Evolutionary conservation across 2,113 vertebrate genomes (phyloP).

Genomic region (Aplodontia rufa): DNA sequence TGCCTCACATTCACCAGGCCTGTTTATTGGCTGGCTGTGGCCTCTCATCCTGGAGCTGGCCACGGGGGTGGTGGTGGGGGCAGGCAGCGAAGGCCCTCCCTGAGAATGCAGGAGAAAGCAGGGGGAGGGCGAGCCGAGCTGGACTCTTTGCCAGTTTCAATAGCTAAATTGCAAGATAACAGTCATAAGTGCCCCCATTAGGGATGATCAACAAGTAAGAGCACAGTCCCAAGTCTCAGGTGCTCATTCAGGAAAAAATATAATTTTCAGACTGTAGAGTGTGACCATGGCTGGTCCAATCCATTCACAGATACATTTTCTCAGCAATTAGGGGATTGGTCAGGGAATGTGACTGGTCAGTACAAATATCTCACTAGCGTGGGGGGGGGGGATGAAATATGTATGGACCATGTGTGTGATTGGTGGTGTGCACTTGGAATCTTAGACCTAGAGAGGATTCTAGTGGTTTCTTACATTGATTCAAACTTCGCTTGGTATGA

Average conservation of each 20-base stretch:
- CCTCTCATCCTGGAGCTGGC: not conserved
- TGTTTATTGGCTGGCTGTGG: not conserved
- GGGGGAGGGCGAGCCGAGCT: not conserved
- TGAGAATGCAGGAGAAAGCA: not conserved
- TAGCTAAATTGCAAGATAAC: not conserved
- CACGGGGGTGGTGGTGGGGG: too few species aligned
- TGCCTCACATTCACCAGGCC: not conserved
- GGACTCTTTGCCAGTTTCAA: not conserved
- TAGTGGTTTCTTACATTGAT: not conserved
- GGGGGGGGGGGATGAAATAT: not conserved
- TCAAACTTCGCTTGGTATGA: not conserved
- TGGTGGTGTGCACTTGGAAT: not conserved
- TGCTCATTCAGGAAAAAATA: not conserved
- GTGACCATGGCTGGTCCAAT: not conserved
- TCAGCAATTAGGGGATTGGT: not conserved
- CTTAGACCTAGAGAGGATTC: not conserved
- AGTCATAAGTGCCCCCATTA: not conserved
- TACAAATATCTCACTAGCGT: fast-evolving
- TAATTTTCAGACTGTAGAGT: not conserved
- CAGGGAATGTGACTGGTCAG: not conserved
- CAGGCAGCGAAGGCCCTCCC: not conserved
- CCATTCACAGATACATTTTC: not conserved
- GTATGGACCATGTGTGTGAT: fast-evolving
- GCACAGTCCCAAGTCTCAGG: not conserved
- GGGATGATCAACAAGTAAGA: not conserved